Evolutionary conservation across 1,140 invertebrate genomes (phyloP).

Genomic region (Pseudomyrmex dendroicus): DNA sequence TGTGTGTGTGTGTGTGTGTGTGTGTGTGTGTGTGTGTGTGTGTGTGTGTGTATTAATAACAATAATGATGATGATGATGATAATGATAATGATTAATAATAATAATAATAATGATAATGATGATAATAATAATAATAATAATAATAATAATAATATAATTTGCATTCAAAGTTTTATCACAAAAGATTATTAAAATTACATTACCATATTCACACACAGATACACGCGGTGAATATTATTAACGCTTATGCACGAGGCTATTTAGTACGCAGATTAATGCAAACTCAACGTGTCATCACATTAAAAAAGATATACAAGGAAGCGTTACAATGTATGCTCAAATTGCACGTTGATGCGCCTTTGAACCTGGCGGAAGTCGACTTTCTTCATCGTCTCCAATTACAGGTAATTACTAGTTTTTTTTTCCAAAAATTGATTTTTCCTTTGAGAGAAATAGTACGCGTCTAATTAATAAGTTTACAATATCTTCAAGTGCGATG

Average conservation of each 20-base stretch:
- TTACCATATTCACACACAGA: conserved; percentile 78
- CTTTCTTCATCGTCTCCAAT: conserved; percentile 82
- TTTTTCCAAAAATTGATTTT: background rate
- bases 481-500: conserved; percentile 79
- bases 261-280: conserved; percentile 91
- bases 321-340: conserved; percentile 90
- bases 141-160: background rate
- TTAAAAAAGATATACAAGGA: conserved; percentile 93
- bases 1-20: too few species aligned
- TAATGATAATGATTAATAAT: too few species aligned
- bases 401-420: conserved; percentile 78
- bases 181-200: conserved; percentile 11
- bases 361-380: conserved; percentile 82
- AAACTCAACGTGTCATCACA: conserved; percentile 91
- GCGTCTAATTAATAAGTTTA: conserved; percentile 32
- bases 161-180: background rate
- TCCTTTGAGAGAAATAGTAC: background rate
- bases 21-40: too few species aligned
- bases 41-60: too few species aligned
- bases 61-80: too few species aligned
- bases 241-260: conserved; percentile 92
- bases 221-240: conserved; percentile 88
- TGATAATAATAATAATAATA: too few species aligned
- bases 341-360: conserved; percentile 89
- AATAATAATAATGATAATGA: too few species aligned